These are phyloP conservation scores for Tetranychus urticae DNA, from an alignment of 1,140 invertebrate genomes.

Conservation along the genomic window DNA sequence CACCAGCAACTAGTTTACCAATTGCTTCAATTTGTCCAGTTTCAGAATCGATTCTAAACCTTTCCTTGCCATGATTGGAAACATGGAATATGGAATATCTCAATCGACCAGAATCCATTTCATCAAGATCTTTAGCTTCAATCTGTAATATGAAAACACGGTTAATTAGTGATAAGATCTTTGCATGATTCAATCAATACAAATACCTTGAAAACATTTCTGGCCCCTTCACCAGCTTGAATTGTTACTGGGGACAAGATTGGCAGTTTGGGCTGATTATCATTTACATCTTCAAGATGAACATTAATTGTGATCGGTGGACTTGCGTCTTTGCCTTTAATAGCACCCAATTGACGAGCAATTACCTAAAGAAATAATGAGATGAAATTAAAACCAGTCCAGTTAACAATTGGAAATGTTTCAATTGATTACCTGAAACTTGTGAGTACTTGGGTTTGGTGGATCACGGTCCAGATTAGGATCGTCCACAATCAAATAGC, in stretches of 20 bases:
- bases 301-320: constrained; percentile 52
- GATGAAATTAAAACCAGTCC: background rate
- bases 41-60: constrained; percentile 55
- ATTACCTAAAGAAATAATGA: constrained; percentile 24
- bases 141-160: background rate
- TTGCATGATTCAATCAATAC: background rate
- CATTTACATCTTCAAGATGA: constrained; percentile 52
- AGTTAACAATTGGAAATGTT: background rate
- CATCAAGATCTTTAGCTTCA: constrained; percentile 54
- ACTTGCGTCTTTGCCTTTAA: constrained; percentile 43
- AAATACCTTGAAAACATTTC: constrained; percentile 41
- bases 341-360: constrained; percentile 37
- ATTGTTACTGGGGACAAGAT: constrained; percentile 48
- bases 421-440: constrained; percentile 37
- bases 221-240: constrained; percentile 48
- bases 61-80: constrained; percentile 59
- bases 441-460: constrained; percentile 53
- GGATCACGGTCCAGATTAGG: constrained; percentile 62
- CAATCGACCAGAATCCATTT: constrained; percentile 52
- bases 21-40: constrained; percentile 38
- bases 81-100: constrained; percentile 64
- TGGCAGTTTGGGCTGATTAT: constrained; percentile 50
- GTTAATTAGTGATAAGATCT: background rate
- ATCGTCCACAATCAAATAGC: constrained; percentile 48
- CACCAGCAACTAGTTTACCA: constrained; percentile 51